These are phyloP conservation scores for Otis tarda DNA, from an alignment of 2,113 vertebrate species.

Conservation along the genomic window DNA sequence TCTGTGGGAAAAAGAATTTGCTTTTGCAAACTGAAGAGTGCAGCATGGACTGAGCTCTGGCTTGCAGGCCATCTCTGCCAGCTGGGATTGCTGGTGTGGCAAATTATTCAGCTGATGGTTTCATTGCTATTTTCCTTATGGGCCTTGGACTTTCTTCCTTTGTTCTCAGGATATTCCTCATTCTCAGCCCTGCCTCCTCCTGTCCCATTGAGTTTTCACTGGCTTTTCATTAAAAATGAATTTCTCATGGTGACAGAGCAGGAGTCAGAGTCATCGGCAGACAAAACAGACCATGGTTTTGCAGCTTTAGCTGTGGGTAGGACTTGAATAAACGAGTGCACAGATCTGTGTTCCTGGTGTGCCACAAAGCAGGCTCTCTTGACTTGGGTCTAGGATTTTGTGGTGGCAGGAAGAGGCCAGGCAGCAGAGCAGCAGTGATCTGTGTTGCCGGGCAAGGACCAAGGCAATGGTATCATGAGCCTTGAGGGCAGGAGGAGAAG, in stretches of 20 bases:
- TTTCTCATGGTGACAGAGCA: not conserved
- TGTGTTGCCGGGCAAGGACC: not conserved
- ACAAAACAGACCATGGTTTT: not conserved
- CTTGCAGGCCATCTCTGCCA: not conserved
- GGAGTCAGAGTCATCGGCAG: not conserved
- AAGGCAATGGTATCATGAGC: rapidly evolving
- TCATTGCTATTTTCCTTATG: not conserved
- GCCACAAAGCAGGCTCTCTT: not conserved
- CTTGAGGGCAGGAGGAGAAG: not conserved
- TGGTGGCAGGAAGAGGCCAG: not conserved
- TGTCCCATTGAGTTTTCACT: not conserved
- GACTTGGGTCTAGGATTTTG: not conserved
- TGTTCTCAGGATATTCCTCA: not conserved
- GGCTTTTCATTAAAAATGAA: not conserved
- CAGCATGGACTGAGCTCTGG: not conserved
- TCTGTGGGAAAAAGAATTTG: not conserved
- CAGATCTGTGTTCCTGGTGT: not conserved
- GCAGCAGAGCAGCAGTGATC: not conserved
- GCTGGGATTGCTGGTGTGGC: not conserved
- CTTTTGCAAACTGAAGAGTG: not conserved
- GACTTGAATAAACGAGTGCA: not conserved
- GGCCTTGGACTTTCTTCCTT: not conserved
- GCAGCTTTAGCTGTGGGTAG: not conserved
- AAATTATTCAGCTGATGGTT: not conserved
- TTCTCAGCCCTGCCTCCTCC: not conserved